phyloP scores from a whole-genome alignment of 2,888 invertebrate genomes.

The Eilema depressum region DNA sequence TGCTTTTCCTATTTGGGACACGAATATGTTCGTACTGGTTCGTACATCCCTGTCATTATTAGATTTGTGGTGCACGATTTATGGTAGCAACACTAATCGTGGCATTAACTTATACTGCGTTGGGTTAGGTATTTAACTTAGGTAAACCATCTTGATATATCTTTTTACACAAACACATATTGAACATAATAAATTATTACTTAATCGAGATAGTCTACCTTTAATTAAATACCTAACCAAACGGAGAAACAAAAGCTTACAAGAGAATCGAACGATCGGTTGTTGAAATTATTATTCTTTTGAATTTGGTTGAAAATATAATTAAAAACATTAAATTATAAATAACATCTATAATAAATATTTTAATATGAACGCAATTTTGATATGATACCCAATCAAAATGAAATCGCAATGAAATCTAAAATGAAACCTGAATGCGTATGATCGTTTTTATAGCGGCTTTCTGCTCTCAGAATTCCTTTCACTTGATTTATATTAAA shows the following conservation, averaged over 20 bases:
- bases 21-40: slow-evolving; percentile 30
- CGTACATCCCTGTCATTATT: slow-evolving; percentile 30
- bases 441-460: slow-evolving; percentile 33
- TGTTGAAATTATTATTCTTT: background rate
- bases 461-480: slow-evolving; percentile 44
- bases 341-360: background rate
- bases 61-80: slow-evolving; percentile 25
- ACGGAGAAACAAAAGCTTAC: background rate
- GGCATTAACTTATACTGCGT: background rate
- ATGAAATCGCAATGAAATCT: slow-evolving; percentile 21
- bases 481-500: slow-evolving; percentile 39
- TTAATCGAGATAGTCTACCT: too few relatives aligned
- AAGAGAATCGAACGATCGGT: background rate
- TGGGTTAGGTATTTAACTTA: too few relatives aligned
- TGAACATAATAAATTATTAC: too few relatives aligned
- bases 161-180: too few relatives aligned
- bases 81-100: slow-evolving; percentile 8
- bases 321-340: background rate
- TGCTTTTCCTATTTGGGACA: slow-evolving; percentile 38
- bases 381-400: background rate
- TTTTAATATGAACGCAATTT: background rate
- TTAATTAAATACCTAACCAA: too few relatives aligned
- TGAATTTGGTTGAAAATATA: background rate
- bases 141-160: too few relatives aligned
- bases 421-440: slow-evolving; percentile 33